These are phyloP conservation scores for Euwallacea fornicatus DNA, from an alignment of 1,140 invertebrate genomes.

Conservation along the genomic window DNA sequence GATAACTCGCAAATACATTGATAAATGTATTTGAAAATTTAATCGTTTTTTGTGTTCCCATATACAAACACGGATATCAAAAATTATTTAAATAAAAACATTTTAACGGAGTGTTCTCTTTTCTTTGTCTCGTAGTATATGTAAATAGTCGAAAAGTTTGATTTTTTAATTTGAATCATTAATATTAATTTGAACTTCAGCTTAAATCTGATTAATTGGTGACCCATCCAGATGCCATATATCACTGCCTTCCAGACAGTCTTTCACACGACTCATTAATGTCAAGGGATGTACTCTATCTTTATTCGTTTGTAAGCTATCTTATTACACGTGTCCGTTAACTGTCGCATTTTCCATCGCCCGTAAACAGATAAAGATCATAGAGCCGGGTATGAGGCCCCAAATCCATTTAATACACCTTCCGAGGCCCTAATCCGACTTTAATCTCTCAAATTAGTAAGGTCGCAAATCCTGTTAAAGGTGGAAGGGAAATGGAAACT, in stretches of 20 bases:
- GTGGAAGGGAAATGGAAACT: neutral
- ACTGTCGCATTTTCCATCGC: constrained; percentile 16
- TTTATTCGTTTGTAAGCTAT: constrained; percentile 3
- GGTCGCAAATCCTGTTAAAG: constrained; percentile 20
- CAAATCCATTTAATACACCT: constrained; percentile 20
- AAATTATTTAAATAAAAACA: too few relatives aligned
- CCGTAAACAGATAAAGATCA: constrained; percentile 14
- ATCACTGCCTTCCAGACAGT: neutral
- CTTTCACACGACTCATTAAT: neutral
- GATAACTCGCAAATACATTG: too few relatives aligned
- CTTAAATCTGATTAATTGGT: too few relatives aligned
- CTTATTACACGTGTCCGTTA: constrained; percentile 4
- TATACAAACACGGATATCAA: too few relatives aligned
- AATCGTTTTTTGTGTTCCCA: too few relatives aligned
- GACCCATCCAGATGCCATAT: too few relatives aligned
- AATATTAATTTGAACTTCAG: too few relatives aligned
- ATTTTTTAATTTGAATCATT: too few relatives aligned
- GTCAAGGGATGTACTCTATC: constrained; percentile 1
- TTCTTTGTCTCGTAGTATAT: too few relatives aligned
- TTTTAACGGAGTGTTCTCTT: too few relatives aligned
- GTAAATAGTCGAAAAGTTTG: too few relatives aligned
- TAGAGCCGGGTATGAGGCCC: neutral
- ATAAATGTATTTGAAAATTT: too few relatives aligned
- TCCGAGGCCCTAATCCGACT: constrained; percentile 13
- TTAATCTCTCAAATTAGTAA: constrained; percentile 23